Evolutionary conservation across 2,113 vertebrate genomes (phyloP).

Genomic region (Ariopsis seemanni): DNA sequence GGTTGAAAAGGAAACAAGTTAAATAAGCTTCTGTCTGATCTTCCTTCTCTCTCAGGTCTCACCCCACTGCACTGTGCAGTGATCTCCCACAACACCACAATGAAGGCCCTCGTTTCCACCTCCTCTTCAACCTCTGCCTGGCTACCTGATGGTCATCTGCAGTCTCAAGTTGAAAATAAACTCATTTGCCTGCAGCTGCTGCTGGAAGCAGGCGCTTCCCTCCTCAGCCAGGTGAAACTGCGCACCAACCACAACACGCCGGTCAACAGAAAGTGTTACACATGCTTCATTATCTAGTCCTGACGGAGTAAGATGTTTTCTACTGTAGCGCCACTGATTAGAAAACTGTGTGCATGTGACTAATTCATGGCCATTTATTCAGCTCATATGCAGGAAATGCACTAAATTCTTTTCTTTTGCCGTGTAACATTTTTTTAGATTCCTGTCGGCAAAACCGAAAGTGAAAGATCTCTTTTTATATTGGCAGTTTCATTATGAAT

Average conservation of each 20-base stretch:
- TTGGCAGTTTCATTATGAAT: constrained; percentile 34
- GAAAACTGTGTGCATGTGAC: not conserved
- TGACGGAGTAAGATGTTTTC: not conserved
- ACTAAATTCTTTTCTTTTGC: too few species aligned
- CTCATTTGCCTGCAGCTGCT: constrained; percentile 78
- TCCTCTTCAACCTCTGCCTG: constrained; percentile 43
- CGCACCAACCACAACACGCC: not conserved
- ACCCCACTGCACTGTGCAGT: constrained; percentile 85
- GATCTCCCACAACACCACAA: constrained; percentile 78
- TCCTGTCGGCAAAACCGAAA: constrained; percentile 25
- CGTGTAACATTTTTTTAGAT: not conserved
- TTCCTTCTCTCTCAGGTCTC: constrained; percentile 71
- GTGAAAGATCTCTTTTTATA: constrained; percentile 26
- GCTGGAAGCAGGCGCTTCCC: constrained; percentile 73
- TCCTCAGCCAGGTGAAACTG: constrained; percentile 78
- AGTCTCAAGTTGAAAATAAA: constrained; percentile 66
- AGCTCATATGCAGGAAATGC: not conserved
- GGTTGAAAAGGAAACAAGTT: not conserved
- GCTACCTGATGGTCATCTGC: constrained; percentile 56
- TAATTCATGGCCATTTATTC: not conserved
- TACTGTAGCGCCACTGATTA: not conserved
- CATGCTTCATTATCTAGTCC: not conserved
- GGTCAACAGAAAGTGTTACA: not conserved
- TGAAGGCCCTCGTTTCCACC: constrained; percentile 60
- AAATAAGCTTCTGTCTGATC: not conserved